Evolutionary conservation across 2,113 vertebrate genomes (phyloP).

Genomic region (Coptodon rendalli): DNA sequence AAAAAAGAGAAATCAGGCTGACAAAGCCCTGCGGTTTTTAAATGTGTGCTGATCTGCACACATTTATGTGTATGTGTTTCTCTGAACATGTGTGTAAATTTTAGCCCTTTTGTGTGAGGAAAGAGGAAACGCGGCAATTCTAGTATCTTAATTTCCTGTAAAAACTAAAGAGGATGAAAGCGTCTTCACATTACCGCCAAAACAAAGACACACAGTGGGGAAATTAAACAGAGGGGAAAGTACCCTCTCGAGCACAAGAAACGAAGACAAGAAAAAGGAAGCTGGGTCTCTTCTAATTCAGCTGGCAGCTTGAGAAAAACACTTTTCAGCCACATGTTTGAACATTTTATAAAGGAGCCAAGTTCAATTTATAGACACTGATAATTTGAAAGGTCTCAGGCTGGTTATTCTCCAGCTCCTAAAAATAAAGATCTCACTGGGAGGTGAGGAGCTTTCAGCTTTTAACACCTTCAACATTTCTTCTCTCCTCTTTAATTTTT

Average conservation of each 20-base stretch:
- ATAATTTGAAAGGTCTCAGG: neutral
- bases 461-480: neutral
- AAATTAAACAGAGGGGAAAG: neutral
- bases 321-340: neutral
- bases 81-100: neutral
- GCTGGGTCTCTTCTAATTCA: neutral
- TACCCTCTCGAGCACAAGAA: neutral
- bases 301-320: neutral
- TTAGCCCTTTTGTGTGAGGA: neutral
- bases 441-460: neutral
- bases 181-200: neutral
- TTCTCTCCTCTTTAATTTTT: neutral
- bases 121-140: neutral
- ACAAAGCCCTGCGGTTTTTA: neutral
- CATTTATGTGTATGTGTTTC: neutral
- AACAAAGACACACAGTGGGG: neutral
- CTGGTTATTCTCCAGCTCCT: neutral
- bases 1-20: neutral
- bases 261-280: neutral
- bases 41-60: neutral
- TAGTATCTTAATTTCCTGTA: neutral
- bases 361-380: neutral
- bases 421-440: neutral
- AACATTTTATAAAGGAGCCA: neutral
- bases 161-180: neutral